These are phyloP conservation scores for Panthera tigris DNA, from an alignment of 2,113 vertebrate species.

Conservation along the genomic window DNA sequence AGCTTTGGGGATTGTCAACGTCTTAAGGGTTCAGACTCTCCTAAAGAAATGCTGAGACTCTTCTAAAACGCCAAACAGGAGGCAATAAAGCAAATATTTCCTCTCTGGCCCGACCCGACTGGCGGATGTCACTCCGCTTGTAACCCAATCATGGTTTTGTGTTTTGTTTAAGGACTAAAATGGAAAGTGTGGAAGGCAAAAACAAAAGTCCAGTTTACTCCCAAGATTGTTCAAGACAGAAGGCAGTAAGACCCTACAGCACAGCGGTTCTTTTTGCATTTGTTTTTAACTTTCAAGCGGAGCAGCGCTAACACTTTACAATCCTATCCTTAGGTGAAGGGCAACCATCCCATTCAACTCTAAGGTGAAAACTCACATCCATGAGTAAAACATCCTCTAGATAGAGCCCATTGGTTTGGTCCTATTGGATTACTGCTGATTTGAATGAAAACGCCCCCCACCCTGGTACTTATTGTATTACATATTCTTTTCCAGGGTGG, in stretches of 20 bases:
- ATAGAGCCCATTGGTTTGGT: slow-evolving; percentile 30
- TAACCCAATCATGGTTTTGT: slow-evolving; percentile 19
- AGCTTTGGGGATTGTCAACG: slow-evolving; percentile 69
- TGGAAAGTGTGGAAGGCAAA: slow-evolving; percentile 50
- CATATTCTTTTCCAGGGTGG: not conserved
- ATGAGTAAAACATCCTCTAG: slow-evolving; percentile 59
- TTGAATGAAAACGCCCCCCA: slow-evolving; percentile 52
- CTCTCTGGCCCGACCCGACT: slow-evolving; percentile 65
- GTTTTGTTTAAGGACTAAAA: slow-evolving; percentile 68
- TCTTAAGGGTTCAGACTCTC: slow-evolving; percentile 69
- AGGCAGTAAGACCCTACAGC: not conserved
- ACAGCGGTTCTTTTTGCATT: slow-evolving; percentile 20
- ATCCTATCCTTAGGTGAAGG: not conserved
- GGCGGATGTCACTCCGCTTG: slow-evolving; percentile 67
- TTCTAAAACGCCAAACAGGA: slow-evolving; percentile 59
- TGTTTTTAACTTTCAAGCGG: slow-evolving; percentile 62
- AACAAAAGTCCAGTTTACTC: slow-evolving; percentile 56
- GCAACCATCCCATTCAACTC: slow-evolving; percentile 42
- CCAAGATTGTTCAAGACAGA: slow-evolving; percentile 44
- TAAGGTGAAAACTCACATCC: slow-evolving; percentile 48
- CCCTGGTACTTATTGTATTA: not conserved
- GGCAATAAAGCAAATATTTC: slow-evolving; percentile 78
- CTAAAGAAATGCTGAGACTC: slow-evolving; percentile 72
- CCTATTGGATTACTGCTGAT: slow-evolving; percentile 13
- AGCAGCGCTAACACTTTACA: slow-evolving; percentile 35